Conservation (phyloP, 2,797 vertebrate genomes). For the Myoxocephalus aenaeus region DNA sequence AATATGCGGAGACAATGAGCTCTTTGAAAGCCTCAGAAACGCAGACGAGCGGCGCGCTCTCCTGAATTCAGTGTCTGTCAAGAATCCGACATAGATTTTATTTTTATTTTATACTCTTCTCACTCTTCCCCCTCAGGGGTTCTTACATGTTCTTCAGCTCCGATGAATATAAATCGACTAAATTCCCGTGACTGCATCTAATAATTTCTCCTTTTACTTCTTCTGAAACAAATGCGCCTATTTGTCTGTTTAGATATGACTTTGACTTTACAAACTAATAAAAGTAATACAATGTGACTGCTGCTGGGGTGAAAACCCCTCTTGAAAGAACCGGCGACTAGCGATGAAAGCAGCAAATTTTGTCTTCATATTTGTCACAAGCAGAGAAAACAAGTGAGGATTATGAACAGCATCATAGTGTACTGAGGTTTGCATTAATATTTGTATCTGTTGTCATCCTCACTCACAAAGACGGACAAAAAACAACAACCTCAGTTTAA, state of each 20-base stretch:
- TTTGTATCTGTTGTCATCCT: neutral
- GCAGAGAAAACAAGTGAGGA: neutral
- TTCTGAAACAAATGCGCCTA: slow-evolving; percentile 20
- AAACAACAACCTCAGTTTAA: no score
- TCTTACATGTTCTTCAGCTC: neutral
- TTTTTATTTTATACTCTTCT: neutral
- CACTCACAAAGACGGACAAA: neutral
- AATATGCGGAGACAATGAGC: neutral
- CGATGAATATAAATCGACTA: neutral
- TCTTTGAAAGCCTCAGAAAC: neutral
- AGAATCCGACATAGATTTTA: neutral
- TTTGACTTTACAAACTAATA: slow-evolving; percentile 24
- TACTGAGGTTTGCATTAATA: neutral
- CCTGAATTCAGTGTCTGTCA: neutral
- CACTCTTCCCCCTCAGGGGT: neutral
- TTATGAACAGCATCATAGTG: neutral
- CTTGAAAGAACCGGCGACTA: neutral
- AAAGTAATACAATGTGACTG: neutral
- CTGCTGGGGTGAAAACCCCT: neutral
- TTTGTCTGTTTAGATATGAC: neutral
- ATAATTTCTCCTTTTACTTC: slow-evolving; percentile 20
- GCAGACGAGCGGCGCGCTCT: neutral
- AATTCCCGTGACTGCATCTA: neutral
- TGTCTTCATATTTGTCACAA: neutral
- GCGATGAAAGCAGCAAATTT: neutral